These are phyloP conservation scores for Leptinotarsa undecemlineata DNA, from an alignment of 1,140 invertebrate species.

Conservation along the genomic window DNA sequence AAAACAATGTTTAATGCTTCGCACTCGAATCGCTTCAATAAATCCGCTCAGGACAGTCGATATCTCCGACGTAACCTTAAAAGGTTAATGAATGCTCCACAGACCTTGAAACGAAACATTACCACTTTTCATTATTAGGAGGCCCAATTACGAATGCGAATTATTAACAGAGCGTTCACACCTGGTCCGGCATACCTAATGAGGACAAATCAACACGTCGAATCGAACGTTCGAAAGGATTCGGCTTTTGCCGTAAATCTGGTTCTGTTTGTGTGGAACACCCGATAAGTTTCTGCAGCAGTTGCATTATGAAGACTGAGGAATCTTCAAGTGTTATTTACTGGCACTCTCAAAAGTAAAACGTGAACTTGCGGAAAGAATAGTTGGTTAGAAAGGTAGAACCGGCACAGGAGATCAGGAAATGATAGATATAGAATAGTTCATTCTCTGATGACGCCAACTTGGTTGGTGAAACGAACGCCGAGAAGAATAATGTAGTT, in stretches of 20 bases:
- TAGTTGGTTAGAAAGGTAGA: too few species aligned
- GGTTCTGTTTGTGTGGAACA: background rate
- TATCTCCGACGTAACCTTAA: conserved; percentile 44
- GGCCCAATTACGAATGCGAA: conserved; percentile 43
- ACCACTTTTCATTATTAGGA: conserved; percentile 30
- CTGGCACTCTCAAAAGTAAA: too few species aligned
- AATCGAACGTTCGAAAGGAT: background rate
- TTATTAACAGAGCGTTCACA: conserved; percentile 47
- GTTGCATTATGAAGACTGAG: background rate
- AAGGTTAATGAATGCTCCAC: conserved; percentile 52
- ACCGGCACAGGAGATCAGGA: too few species aligned
- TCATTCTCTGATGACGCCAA: too few species aligned
- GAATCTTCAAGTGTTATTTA: background rate
- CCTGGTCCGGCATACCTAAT: conserved; percentile 29
- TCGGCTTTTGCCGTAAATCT: background rate
- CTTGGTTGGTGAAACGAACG: too few species aligned
- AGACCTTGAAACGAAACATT: conserved; percentile 45
- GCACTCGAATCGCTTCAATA: background rate
- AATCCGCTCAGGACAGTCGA: background rate
- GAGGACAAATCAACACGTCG: conserved; percentile 17
- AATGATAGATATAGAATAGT: too few species aligned
- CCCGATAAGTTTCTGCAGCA: background rate
- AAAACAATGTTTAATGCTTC: too few species aligned
- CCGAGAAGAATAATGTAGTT: too few species aligned
- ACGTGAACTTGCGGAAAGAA: too few species aligned